Base-by-base conservation (phyloP, 2,113 vertebrate genomes). In the Osmerus eperlanus region DNA sequence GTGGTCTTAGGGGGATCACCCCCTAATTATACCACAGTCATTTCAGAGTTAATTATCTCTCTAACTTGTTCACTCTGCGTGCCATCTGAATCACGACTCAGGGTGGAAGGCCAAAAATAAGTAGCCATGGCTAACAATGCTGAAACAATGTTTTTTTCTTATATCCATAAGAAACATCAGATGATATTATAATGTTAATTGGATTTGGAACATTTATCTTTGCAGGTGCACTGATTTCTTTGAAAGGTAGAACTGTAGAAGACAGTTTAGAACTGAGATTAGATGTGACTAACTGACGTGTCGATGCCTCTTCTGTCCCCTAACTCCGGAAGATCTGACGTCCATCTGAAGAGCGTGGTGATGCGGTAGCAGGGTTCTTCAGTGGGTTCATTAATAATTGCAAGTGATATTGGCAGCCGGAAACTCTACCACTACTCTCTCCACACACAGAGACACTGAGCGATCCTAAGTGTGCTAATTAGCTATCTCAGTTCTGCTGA, bases 41-140 rank as follows among this genome's bases (percentile, higher is more conserved):
- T 81, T 81, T 81, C 79, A 73, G 68, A 80, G 65, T 81, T 81
- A 79, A 83, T 85, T 83, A 81, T 83, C 77, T 83, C 67, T 56
- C 52, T 25, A 32, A 64, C 62, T 64, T 64, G 15, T 47, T 47
- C 7, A 47, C 41, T 47, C 41, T 47, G 9, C 9, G 41, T 47
- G 41, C 41, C 41, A 9, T 47, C 41, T 11, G 41, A 47, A 47
- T 12, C 8, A 47, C 7, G 9, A 47, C 41, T 47, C 41, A 47
- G 41, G 41, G 41, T 47, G 41, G 41, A 47, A 47, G 7, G 9
- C 41, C 9, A 47, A 7, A 47, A 47, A 12, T 12, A 47, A 36
- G 32, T 4, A 36, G 32, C 32, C 32, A 36, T 36, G 7, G 32
- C 32, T 36, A 6, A 36, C 32, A 36, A 36, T 47, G 41, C 41